Percentiles rank a stretch among this genome's conserved stretches.
Evolutionary conservation across 2,888 invertebrate genomes (phyloP).

Genomic region (Neoascia interrupta): DNA sequence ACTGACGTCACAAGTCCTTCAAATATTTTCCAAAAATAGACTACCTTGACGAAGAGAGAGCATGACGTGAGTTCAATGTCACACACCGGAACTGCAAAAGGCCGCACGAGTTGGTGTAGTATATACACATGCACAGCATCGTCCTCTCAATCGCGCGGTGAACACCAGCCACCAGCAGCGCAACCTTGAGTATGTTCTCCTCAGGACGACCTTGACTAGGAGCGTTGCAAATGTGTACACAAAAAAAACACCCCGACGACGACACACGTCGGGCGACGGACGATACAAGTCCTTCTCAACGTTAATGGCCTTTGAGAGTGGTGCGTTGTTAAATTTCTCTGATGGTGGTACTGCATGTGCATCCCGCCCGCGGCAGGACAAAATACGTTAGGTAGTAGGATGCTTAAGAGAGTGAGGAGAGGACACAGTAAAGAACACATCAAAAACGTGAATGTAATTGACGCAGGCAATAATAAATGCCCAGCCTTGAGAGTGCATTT

Average conservation of each 20-base stretch:
- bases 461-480: conserved; percentile 60
- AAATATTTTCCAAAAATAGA: conserved; percentile 44
- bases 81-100: conserved; percentile 63
- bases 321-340: too few species aligned
- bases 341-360: too few species aligned
- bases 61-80: conserved; percentile 67
- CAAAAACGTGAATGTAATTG: conserved; percentile 41
- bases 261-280: conserved; percentile 13
- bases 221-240: conserved; percentile 33
- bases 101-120: conserved; percentile 17
- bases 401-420: conserved; percentile 2
- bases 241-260: too few species aligned
- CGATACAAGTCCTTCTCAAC: conserved; percentile 13
- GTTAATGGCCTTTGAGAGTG: conserved; percentile 64
- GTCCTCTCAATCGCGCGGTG: conserved; percentile 34
- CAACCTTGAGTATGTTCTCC: conserved; percentile 58
- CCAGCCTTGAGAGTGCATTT: conserved; percentile 57
- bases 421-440: conserved; percentile 11
- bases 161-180: conserved; percentile 7
- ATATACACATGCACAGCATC: conserved; percentile 15
- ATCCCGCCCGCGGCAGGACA: conserved; percentile 5
- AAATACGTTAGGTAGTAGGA: not conserved
- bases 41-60: conserved; percentile 52
- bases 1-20: conserved; percentile 61
- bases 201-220: conserved; percentile 62